Conservation (phyloP, 2,797 vertebrate species). For the Vireo griseus region DNA sequence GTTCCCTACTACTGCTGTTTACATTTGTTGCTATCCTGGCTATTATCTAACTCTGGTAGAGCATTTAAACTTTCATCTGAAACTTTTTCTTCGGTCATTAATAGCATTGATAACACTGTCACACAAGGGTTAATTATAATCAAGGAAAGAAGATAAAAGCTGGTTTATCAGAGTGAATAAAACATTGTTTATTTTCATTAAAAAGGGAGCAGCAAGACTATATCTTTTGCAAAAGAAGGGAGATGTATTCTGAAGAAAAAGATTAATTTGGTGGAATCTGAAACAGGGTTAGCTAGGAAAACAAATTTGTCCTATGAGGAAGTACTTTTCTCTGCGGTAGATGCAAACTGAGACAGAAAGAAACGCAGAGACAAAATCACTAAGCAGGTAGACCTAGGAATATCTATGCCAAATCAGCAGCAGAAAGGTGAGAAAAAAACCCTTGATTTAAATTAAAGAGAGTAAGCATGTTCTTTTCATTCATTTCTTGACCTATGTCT, state of each 20-base stretch:
- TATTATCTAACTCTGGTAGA: not conserved
- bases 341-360: not conserved
- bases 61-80: not conserved
- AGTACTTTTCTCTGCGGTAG: not conserved
- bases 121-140: not conserved
- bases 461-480: not conserved
- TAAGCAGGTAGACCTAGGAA: not conserved
- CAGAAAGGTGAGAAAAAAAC: not conserved
- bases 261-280: not conserved
- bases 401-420: not conserved
- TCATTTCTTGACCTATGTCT: not conserved
- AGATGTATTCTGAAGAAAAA: not conserved
- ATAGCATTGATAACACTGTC: not conserved
- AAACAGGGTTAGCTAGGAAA: not conserved
- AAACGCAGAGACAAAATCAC: not conserved
- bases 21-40: not conserved
- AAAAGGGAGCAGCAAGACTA: not conserved
- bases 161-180: not conserved
- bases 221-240: not conserved
- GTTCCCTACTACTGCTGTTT: not conserved
- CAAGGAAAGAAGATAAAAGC: not conserved
- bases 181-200: not conserved
- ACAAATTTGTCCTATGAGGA: not conserved
- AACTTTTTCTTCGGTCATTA: not conserved
- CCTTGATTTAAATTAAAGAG: not conserved